Evolutionary conservation across 1,140 invertebrate species (phyloP).

Genomic region (Drosophila tsacasi): DNA sequence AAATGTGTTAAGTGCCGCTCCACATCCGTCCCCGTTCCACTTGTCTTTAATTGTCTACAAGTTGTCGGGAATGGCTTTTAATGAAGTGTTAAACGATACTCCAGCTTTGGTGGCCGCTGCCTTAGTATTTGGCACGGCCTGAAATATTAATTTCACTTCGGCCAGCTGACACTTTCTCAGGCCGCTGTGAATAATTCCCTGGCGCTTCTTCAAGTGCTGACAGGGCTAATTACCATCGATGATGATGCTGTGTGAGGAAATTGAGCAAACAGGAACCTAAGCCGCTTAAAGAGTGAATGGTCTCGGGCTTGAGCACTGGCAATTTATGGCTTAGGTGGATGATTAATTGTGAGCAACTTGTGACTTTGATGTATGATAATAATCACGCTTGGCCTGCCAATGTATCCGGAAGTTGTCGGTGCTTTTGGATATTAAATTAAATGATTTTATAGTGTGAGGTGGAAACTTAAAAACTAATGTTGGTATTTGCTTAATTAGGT

Average conservation of each 20-base stretch:
- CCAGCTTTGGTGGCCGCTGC: conserved; percentile 8
- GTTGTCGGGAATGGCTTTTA: conserved; percentile 72
- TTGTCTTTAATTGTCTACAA: conserved; percentile 79
- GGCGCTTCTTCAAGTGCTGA: conserved; percentile 35
- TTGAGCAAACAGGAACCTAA: conserved; percentile 28
- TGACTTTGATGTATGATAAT: conserved; percentile 41
- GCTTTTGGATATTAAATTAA: background rate
- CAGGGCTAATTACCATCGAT: conserved; percentile 47
- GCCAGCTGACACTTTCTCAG: conserved; percentile 52
- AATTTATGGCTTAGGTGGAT: conserved; percentile 17
- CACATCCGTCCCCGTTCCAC: background rate
- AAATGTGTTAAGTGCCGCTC: conserved; percentile 76
- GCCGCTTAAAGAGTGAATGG: conserved; percentile 24
- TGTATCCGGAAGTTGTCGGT: background rate
- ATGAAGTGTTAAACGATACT: conserved; percentile 74
- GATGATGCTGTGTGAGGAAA: conserved; percentile 6
- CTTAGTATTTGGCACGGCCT: conserved; percentile 37
- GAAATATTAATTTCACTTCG: conserved; percentile 51
- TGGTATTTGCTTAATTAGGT: background rate
- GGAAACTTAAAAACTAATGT: background rate
- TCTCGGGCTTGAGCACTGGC: background rate
- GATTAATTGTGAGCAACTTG: conserved; percentile 11
- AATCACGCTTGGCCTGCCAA: conserved; percentile 4
- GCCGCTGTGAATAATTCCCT: conserved; percentile 35
- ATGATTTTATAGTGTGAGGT: background rate